These are phyloP conservation scores for Myotis yumanensis DNA, from an alignment of 2,113 vertebrate genomes.

Conservation along the genomic window DNA sequence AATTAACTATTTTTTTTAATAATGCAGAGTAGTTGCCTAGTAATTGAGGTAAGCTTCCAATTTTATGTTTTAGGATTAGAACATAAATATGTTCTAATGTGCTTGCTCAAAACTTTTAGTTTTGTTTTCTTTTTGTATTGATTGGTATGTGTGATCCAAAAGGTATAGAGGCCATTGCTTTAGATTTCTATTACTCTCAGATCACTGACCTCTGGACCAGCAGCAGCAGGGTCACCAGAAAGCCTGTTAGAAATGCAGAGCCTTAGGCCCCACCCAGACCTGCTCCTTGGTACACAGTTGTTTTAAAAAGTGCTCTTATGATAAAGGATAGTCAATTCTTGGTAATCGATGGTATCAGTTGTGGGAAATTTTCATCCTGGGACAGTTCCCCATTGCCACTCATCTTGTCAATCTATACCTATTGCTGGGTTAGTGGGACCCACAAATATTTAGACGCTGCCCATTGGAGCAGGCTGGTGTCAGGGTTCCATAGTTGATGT, in stretches of 20 bases:
- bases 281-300: not conserved
- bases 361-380: not conserved
- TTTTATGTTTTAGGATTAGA: constrained; percentile 3
- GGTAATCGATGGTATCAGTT: not conserved
- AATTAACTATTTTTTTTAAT: not conserved
- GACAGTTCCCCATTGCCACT: not conserved
- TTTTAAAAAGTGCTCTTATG: not conserved
- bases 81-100: not conserved
- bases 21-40: not conserved
- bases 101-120: not conserved
- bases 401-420: not conserved
- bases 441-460: not conserved
- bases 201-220: not conserved
- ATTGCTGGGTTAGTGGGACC: not conserved
- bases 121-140: not conserved
- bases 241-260: not conserved
- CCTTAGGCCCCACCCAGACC: not conserved
- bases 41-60: not conserved
- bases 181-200: not conserved
- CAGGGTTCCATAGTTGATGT: not conserved
- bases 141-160: not conserved
- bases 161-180: not conserved
- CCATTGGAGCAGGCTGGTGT: not conserved
- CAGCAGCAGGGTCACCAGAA: not conserved
- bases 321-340: not conserved